Evolutionary conservation across 2,888 invertebrate species (phyloP).

Genomic region (Polietes domitor): DNA sequence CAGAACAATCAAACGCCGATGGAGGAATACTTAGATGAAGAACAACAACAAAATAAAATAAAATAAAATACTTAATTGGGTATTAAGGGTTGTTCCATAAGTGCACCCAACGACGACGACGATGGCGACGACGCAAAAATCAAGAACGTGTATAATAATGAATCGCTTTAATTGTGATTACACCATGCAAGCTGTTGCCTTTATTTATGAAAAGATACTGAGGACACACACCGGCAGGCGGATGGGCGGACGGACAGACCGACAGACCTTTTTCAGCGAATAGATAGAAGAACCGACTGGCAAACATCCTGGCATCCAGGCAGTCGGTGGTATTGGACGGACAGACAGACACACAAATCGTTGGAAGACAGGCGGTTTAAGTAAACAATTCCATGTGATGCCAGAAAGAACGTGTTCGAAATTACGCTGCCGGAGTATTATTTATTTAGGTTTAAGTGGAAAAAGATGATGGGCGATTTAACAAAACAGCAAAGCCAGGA

Average conservation of each 20-base stretch:
- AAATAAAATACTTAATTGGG: conserved; percentile 63
- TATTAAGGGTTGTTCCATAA: conserved; percentile 61
- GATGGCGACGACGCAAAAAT: conserved; percentile 32
- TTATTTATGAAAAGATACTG: conserved; percentile 34
- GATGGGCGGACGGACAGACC: conserved; percentile 15
- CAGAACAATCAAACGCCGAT: conserved; percentile 6
- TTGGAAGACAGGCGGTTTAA: conserved; percentile 35
- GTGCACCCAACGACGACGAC: background rate
- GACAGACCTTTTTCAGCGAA: too few relatives aligned
- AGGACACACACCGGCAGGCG: conserved; percentile 21
- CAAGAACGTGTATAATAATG: conserved; percentile 51
- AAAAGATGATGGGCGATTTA: conserved; percentile 52
- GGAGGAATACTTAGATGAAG: conserved; percentile 15
- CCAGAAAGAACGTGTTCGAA: conserved; percentile 33
- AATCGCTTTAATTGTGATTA: conserved; percentile 62
- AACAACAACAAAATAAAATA: conserved; percentile 38
- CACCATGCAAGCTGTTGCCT: conserved; percentile 60
- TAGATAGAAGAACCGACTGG: background rate
- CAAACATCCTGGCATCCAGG: background rate
- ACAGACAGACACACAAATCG: background rate
- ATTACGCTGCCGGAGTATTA: conserved; percentile 33
- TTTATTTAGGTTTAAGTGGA: conserved; percentile 59
- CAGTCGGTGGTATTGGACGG: background rate
- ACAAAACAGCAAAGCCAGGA: conserved; percentile 28
- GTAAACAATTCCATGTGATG: conserved; percentile 47